phyloP scores from a whole-genome alignment of 2,888 invertebrate species.

The Mylabris sibirica region DNA sequence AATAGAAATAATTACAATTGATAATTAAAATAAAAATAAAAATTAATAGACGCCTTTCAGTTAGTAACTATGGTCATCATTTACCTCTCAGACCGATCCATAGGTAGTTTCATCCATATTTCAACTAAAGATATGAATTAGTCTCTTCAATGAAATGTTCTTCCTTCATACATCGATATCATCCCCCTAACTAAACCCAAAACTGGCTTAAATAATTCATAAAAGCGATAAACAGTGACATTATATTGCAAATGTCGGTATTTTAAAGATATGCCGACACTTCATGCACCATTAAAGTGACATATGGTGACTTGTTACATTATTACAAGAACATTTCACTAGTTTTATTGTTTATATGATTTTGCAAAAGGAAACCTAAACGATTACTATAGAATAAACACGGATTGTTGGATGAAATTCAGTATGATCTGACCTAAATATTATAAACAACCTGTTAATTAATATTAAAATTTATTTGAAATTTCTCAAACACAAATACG shows the following conservation, averaged over 20 bases:
- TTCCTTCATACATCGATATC: not conserved
- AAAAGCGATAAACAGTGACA: constrained; percentile 47
- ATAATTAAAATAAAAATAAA: constrained; percentile 12
- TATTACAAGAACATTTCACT: constrained; percentile 32
- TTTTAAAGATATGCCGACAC: constrained; percentile 48
- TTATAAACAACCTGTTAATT: not conserved
- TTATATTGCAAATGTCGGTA: constrained; percentile 49
- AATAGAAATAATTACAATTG: constrained; percentile 11
- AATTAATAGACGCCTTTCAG: not conserved
- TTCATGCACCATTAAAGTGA: constrained; percentile 53
- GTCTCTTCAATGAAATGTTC: not conserved
- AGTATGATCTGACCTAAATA: not conserved
- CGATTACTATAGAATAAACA: not conserved
- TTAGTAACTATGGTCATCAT: not conserved
- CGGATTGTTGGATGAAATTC: not conserved
- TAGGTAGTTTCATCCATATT: not conserved
- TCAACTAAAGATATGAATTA: not conserved
- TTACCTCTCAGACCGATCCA: not conserved
- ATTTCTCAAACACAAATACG: not conserved
- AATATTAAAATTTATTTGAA: constrained; percentile 1
- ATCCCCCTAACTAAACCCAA: constrained; percentile 11
- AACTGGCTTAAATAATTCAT: constrained; percentile 44
- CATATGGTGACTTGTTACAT: constrained; percentile 43
- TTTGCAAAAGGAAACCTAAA: constrained; percentile 1
- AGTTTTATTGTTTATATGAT: constrained; percentile 25